Conservation (phyloP, 35 echinoderm and acorn worm genomes). For the Stichopus chloronotus region DNA sequence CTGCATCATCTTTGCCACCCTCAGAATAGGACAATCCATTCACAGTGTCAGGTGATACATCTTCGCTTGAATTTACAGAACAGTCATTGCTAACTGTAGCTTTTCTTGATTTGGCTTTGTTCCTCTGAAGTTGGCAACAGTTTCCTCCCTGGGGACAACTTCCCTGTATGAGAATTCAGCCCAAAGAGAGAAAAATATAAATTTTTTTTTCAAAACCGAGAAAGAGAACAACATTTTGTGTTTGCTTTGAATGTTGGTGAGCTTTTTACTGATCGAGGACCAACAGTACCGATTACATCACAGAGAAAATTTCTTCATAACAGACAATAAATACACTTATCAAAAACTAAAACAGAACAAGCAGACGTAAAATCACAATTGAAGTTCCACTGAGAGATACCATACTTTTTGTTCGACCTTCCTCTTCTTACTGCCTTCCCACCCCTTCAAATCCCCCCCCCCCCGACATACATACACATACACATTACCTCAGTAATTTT, state of each 20-base stretch:
- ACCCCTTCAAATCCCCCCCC: no score
- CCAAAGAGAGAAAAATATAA: neutral
- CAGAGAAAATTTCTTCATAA: neutral
- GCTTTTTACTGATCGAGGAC: neutral
- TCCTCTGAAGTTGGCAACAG: neutral
- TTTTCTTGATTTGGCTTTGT: neutral
- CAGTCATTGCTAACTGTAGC: neutral
- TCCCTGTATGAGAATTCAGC: neutral
- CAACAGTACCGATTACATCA: neutral
- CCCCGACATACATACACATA: no score
- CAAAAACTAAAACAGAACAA: no score
- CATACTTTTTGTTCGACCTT: no score
- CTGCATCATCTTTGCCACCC: neutral
- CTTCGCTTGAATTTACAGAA: neutral
- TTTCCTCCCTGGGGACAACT: neutral
- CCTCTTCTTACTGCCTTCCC: no score
- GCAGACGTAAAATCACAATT: no score
- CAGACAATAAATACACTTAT: neutral
- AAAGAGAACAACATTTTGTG: neutral
- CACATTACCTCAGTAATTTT: no score
- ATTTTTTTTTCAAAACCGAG: neutral
- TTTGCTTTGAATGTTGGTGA: neutral
- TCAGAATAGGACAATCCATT: neutral
- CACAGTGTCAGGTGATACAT: neutral
- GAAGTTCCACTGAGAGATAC: no score